Conservation (phyloP, 2,797 vertebrate genomes). For the Sarcoramphus papa region DNA sequence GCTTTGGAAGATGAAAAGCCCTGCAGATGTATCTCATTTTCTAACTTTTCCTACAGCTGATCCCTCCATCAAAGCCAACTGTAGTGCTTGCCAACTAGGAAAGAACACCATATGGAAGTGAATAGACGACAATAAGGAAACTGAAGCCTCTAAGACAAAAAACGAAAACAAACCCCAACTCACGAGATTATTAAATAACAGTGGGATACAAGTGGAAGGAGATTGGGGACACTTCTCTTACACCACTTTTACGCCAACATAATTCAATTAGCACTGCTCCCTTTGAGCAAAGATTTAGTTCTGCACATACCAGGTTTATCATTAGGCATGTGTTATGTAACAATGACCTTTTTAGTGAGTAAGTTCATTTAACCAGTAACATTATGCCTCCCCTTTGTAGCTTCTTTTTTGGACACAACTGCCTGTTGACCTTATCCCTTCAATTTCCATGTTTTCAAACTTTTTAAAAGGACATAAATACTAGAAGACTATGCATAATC, state of each 20-base stretch:
- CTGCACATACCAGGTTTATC: neutral
- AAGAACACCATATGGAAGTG: constrained; percentile 16
- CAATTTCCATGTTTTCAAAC: neutral
- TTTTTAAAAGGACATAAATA: neutral
- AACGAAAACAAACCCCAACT: neutral
- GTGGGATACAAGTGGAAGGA: neutral
- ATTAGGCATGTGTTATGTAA: neutral
- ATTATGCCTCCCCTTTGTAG: neutral
- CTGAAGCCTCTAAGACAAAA: neutral
- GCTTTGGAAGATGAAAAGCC: neutral
- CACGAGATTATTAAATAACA: neutral
- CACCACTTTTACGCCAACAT: neutral
- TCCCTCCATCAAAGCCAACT: neutral
- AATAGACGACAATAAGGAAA: neutral
- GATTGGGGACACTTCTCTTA: neutral
- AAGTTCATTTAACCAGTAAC: neutral
- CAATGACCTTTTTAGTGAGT: neutral
- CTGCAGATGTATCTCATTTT: neutral
- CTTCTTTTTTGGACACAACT: neutral
- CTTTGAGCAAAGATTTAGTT: neutral
- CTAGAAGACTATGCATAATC: neutral
- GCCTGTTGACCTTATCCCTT: neutral
- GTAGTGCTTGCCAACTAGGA: neutral
- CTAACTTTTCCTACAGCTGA: neutral
- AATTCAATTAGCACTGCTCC: neutral